Evolutionary conservation across 2,113 vertebrate genomes (phyloP).

Genomic region (Calonectris borealis): DNA sequence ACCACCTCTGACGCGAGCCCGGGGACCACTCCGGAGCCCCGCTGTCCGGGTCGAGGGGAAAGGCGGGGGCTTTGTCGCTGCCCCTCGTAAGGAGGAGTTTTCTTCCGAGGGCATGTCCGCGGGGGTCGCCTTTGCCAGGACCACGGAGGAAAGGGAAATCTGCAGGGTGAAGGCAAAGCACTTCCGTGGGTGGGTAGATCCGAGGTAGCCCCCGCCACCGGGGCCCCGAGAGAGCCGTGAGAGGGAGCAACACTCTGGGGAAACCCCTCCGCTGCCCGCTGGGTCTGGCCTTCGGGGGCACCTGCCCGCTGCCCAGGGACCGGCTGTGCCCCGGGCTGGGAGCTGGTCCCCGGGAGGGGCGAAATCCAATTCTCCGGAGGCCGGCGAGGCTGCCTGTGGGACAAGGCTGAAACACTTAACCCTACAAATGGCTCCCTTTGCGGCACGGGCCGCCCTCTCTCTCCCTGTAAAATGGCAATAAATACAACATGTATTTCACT

Average conservation of each 20-base stretch:
- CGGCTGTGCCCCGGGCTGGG: neutral
- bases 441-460: neutral
- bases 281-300: neutral
- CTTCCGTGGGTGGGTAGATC: neutral
- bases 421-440: neutral
- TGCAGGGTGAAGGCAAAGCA: neutral
- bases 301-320: neutral
- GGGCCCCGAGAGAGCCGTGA: neutral
- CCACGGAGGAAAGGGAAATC: neutral
- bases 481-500: constrained; percentile 25
- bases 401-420: neutral
- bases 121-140: neutral
- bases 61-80: neutral
- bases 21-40: neutral
- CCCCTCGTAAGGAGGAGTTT: neutral
- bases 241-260: neutral
- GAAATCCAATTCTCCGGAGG: neutral
- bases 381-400: neutral
- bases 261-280: no score
- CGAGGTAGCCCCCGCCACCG: neutral
- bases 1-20: neutral
- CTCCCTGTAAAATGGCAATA: neutral
- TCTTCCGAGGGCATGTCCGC: neutral
- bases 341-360: neutral
- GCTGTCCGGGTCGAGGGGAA: neutral